Evolutionary conservation across 1,140 invertebrate genomes (phyloP).

Genomic region (Riptortus pedestris): DNA sequence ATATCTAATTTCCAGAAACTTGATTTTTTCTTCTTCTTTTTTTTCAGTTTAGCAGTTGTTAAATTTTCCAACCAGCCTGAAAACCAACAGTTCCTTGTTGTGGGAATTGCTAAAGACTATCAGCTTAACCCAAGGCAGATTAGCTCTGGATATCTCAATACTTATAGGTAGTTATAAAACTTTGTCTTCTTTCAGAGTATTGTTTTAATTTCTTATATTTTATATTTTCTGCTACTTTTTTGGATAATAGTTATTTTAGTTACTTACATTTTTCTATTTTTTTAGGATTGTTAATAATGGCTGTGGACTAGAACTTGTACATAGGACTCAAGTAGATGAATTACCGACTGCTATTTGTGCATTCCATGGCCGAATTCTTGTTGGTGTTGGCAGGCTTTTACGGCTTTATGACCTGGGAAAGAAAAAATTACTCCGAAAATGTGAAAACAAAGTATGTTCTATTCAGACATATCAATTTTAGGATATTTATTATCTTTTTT

Average conservation of each 20-base stretch:
- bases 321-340: slow-evolving; percentile 90
- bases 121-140: slow-evolving; percentile 76
- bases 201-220: too few relatives aligned
- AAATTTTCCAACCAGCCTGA: slow-evolving; percentile 60
- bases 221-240: background rate
- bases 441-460: slow-evolving; percentile 94
- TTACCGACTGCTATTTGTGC: slow-evolving; percentile 78
- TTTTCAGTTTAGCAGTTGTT: slow-evolving; percentile 55
- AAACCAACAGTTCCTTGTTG: slow-evolving; percentile 62
- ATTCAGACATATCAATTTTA: too few relatives aligned
- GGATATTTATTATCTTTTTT: background rate
- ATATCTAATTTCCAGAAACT: too few relatives aligned
- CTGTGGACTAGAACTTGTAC: slow-evolving; percentile 76
- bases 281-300: slow-evolving; percentile 54
- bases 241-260: too few relatives aligned
- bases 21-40: too few relatives aligned
- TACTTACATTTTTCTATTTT: slow-evolving; percentile 23
- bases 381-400: slow-evolving; percentile 84
- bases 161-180: slow-evolving; percentile 74
- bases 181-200: slow-evolving; percentile 11
- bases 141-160: slow-evolving; percentile 72
- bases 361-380: slow-evolving; percentile 84
- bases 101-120: slow-evolving; percentile 84
- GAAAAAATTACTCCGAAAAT: slow-evolving; percentile 92
- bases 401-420: slow-evolving; percentile 95